Evolutionary conservation across 2,113 vertebrate species (phyloP).

Genomic region (Hippocampus comes): DNA sequence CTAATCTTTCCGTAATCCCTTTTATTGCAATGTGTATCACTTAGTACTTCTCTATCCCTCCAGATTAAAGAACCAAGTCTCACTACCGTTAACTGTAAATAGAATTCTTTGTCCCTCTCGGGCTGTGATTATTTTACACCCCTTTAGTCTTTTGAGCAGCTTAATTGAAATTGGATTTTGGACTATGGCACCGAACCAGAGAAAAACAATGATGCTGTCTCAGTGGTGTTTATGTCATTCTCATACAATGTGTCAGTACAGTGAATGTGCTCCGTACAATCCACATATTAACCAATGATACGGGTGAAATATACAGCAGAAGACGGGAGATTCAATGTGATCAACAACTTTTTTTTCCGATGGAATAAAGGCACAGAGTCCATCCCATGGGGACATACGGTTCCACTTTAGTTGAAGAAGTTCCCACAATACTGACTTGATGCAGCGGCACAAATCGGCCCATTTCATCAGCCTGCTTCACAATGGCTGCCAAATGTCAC

Average conservation of each 20-base stretch:
- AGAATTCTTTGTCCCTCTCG: slow-evolving; percentile 6
- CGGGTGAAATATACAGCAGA: background rate
- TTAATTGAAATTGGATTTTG: slow-evolving; percentile 29
- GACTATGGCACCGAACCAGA: slow-evolving; percentile 4
- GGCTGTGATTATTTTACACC: slow-evolving; percentile 25
- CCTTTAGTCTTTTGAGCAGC: slow-evolving; percentile 27
- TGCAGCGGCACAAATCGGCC: slow-evolving; percentile 14
- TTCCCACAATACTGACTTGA: slow-evolving; percentile 27
- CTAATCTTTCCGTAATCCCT: slow-evolving; percentile 47
- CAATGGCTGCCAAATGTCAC: background rate
- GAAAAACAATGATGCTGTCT: slow-evolving; percentile 11
- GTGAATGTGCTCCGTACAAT: background rate
- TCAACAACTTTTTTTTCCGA: slow-evolving; percentile 16
- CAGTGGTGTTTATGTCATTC: slow-evolving; percentile 2
- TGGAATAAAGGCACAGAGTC: slow-evolving; percentile 30
- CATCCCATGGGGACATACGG: slow-evolving; percentile 13
- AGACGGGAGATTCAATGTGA: background rate
- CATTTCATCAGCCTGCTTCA: slow-evolving; percentile 5
- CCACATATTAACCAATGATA: background rate
- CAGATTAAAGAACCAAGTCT: slow-evolving; percentile 18
- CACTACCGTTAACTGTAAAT: slow-evolving; percentile 28
- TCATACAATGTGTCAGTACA: slow-evolving; percentile 8
- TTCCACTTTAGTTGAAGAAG: slow-evolving; percentile 35
- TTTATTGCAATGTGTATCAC: slow-evolving; percentile 37
- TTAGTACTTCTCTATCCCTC: slow-evolving; percentile 28